These are phyloP conservation scores for Pasiphila rectangulata DNA, from an alignment of 2,888 invertebrate species.

Conservation along the genomic window DNA sequence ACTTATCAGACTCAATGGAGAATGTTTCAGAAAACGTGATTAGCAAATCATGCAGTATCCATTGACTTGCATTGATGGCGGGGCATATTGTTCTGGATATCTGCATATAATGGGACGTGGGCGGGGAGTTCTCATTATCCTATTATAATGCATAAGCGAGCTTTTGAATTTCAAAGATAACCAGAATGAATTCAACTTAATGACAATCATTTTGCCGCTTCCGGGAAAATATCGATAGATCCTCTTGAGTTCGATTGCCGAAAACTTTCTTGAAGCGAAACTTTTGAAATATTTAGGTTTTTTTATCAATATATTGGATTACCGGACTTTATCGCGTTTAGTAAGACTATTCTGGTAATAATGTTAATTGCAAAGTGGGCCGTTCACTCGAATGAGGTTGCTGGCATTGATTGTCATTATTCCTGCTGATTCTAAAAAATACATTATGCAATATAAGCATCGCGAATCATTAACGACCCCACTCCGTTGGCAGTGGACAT, in stretches of 20 bases:
- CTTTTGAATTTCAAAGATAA: slow-evolving; percentile 22
- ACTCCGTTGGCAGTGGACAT: too few species aligned
- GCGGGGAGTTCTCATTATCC: slow-evolving; percentile 59
- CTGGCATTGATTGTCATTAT: too few species aligned
- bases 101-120: slow-evolving; percentile 74
- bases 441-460: too few species aligned
- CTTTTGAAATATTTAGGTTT: too few species aligned
- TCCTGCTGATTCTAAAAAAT: too few species aligned
- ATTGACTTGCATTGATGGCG: slow-evolving; percentile 38
- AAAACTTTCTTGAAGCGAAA: too few species aligned
- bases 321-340: too few species aligned
- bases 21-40: slow-evolving; percentile 35
- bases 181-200: slow-evolving; percentile 17
- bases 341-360: too few species aligned
- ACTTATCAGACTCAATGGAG: not conserved
- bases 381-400: too few species aligned
- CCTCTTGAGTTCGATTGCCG: not conserved
- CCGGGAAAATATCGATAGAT: slow-evolving; percentile 12
- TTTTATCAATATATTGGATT: too few species aligned
- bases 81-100: slow-evolving; percentile 49
- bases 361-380: too few species aligned
- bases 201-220: slow-evolving; percentile 21
- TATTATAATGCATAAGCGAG: slow-evolving; percentile 52
- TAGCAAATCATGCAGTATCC: slow-evolving; percentile 45
- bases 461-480: too few species aligned